Conservation (phyloP, 2,797 vertebrate species). For the Hafferia zeledoni region DNA sequence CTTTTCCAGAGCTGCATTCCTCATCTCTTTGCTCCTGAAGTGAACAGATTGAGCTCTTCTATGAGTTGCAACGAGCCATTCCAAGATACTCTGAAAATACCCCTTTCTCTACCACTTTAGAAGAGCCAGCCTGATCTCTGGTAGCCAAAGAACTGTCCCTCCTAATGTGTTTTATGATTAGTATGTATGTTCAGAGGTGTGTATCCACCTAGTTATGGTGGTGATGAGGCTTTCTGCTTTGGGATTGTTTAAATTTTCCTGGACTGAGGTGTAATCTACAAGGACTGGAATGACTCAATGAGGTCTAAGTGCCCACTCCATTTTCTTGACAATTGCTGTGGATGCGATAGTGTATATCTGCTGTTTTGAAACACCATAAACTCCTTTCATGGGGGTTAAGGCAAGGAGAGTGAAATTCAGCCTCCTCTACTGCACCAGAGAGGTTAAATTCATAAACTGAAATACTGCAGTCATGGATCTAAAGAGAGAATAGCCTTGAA, state of each 20-base stretch:
- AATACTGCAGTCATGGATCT: not conserved
- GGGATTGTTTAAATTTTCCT: not conserved
- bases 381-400: not conserved
- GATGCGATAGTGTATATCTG: rapidly evolving
- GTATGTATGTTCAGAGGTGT: rapidly evolving
- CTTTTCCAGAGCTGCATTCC: not conserved
- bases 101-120: rapidly evolving
- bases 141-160: not conserved
- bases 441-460: not conserved
- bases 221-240: not conserved
- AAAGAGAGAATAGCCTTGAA: not conserved
- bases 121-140: not conserved
- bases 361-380: not conserved
- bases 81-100: not conserved
- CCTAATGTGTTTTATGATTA: not conserved
- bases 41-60: not conserved
- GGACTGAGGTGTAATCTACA: not conserved
- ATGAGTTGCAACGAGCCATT: not conserved
- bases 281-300: not conserved
- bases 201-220: rapidly evolving
- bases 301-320: not conserved
- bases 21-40: not conserved
- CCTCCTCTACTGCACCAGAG: not conserved
- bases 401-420: not conserved
- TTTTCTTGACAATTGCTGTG: not conserved